phyloP scores from a whole-genome alignment of 1,140 invertebrate species.

The Bradynema listronoti region DNA sequence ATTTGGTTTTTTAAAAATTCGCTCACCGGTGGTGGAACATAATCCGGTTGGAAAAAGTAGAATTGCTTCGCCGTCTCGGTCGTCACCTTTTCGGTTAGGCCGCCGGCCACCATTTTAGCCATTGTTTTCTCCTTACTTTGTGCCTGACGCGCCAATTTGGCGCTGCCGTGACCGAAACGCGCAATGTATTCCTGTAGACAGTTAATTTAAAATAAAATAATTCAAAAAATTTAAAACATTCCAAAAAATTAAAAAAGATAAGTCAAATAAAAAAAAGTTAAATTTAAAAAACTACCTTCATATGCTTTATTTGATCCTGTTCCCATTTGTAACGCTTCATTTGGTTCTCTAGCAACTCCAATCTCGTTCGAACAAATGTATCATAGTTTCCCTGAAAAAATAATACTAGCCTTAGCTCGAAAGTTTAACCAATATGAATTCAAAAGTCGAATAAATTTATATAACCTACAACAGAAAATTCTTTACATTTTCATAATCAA shows the following conservation, averaged over 20 bases:
- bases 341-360: constrained; percentile 94
- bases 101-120: constrained; percentile 93
- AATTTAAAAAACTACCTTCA: constrained; percentile 70
- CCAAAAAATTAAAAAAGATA: constrained; percentile 3
- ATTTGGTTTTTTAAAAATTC: too few relatives aligned
- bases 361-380: constrained; percentile 79
- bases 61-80: constrained; percentile 69
- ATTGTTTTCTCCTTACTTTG: constrained; percentile 98
- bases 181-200: constrained; percentile 85
- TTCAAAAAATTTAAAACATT: neutral
- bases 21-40: constrained; percentile 93
- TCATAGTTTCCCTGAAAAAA: constrained; percentile 78
- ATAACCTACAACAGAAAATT: too few relatives aligned
- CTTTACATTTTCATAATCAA: too few relatives aligned
- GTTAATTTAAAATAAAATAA: neutral
- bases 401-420: too few relatives aligned
- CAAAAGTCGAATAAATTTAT: too few relatives aligned
- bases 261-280: constrained; percentile 4
- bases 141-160: constrained; percentile 92
- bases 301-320: constrained; percentile 96
- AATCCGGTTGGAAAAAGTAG: constrained; percentile 92
- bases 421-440: too few relatives aligned
- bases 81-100: constrained; percentile 84
- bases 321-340: constrained; percentile 99
- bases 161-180: constrained; percentile 94